Evolutionary conservation across 2,113 vertebrate genomes (phyloP), one percentile per base, ranked within the genome.

Genomic region (Burhinus bistriatus): DNA sequence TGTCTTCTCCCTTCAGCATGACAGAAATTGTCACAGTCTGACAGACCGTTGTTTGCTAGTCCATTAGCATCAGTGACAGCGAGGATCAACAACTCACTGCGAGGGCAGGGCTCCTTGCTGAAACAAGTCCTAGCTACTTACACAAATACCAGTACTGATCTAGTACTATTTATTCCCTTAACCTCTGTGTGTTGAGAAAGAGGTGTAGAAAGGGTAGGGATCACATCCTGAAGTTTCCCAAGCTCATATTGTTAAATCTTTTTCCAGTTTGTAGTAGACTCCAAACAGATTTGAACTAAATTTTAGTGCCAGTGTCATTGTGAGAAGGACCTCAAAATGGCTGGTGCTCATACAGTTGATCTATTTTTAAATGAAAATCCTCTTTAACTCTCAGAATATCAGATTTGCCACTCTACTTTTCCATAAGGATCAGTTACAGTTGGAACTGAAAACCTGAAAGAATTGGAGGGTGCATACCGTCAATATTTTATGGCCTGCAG

Each of bases 71-170:
- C 32, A 9, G 38, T 5, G 6, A 5, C 44, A 65, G 15, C 8
- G 27, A 36, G 59, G 36, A 38, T 55, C 71, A 34, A 47, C 14
- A 13, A 1, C 13, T 19, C 27, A 0, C 26, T 73, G 55, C 0
- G 10, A 40, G 34, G 13, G 4, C 64, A 61, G 75, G 15, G 36
- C 51, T 78, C 61, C 45, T 57, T 88, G 47, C 62, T 62, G 57
- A 34, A 75, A 34, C 20, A 78, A 57, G 11, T 59, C 61, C 52
- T 72, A n/a, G 14, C 30, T 70, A 5, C 44, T 77, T 65, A n/a
- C 4, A 61, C 34, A 36, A 72, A 44, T 29, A 22, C 7, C n/a
- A 32, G 51, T 22, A 21, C 45, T 47, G 36, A 38, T 59, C 9
- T 0, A 42, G 6, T 59, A 2, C 29, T 55, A 1, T 59, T 40